These are phyloP conservation scores for Chrosomus eos DNA, from an alignment of 2,797 vertebrate species.

Conservation along the genomic window DNA sequence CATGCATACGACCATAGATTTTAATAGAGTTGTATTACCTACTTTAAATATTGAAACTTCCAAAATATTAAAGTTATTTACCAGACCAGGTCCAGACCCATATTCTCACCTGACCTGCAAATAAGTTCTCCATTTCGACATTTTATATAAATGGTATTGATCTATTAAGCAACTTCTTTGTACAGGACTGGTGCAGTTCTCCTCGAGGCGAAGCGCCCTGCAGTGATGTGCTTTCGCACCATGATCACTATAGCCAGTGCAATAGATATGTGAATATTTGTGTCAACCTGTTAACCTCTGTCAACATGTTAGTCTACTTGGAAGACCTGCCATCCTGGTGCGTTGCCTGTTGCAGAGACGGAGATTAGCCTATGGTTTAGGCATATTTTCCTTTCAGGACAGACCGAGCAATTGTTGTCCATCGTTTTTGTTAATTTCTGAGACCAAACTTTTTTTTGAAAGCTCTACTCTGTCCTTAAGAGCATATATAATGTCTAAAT, in stretches of 20 bases:
- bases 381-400: constrained; percentile 41
- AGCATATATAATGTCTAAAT: background rate
- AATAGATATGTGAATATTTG: constrained; percentile 45
- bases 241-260: constrained; percentile 30
- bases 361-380: constrained; percentile 12
- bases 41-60: background rate
- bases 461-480: background rate
- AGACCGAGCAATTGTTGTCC: background rate
- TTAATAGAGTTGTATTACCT: background rate
- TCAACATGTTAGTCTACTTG: constrained; percentile 57
- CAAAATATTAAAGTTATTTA: background rate
- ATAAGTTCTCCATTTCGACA: background rate
- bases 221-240: background rate
- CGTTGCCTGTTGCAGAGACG: constrained; percentile 45
- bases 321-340: constrained; percentile 52
- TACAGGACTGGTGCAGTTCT: background rate
- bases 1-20: no score
- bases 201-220: background rate
- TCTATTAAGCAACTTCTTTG: background rate
- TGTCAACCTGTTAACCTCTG: constrained; percentile 54
- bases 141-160: background rate
- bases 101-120: background rate
- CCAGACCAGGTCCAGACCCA: background rate
- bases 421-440: background rate
- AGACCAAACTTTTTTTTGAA: background rate